phyloP scores from a whole-genome alignment of 2,797 vertebrate genomes.

The Otolemur crassicaudatus region DNA sequence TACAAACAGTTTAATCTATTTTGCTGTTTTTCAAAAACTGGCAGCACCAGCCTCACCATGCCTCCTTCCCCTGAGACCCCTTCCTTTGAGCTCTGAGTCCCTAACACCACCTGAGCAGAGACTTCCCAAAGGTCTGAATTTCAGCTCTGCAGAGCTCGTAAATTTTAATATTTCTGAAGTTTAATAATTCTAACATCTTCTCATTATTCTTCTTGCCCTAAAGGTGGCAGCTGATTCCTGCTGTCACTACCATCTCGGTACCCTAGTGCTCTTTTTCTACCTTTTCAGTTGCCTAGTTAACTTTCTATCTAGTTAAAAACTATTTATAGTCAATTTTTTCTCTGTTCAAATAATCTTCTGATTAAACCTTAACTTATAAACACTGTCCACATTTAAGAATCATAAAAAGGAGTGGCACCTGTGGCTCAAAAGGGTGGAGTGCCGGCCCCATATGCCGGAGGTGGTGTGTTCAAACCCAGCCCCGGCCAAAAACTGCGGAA shows the following conservation, averaged over 20 bases:
- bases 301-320: background rate
- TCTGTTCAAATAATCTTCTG: background rate
- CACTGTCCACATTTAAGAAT: background rate
- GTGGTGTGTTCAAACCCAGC: too few relatives aligned
- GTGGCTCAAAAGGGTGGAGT: too few relatives aligned
- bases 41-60: background rate
- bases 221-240: background rate
- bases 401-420: background rate
- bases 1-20: background rate
- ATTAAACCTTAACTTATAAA: background rate
- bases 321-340: background rate
- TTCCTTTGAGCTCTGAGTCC: background rate
- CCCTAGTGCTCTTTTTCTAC: background rate
- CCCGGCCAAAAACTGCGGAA: too few relatives aligned
- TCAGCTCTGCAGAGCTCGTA: background rate
- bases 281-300: background rate
- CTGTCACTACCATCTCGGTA: background rate
- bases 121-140: background rate
- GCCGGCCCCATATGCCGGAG: too few relatives aligned
- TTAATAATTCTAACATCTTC: background rate
- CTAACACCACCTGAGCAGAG: background rate
- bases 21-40: background rate
- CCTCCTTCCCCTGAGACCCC: fast-evolving
- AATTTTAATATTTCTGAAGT: background rate
- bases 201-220: background rate